Percentiles rank a stretch among this genome's conserved stretches.
phyloP scores from a whole-genome alignment of 2,888 invertebrate genomes.

The Tribolium freemani region DNA sequence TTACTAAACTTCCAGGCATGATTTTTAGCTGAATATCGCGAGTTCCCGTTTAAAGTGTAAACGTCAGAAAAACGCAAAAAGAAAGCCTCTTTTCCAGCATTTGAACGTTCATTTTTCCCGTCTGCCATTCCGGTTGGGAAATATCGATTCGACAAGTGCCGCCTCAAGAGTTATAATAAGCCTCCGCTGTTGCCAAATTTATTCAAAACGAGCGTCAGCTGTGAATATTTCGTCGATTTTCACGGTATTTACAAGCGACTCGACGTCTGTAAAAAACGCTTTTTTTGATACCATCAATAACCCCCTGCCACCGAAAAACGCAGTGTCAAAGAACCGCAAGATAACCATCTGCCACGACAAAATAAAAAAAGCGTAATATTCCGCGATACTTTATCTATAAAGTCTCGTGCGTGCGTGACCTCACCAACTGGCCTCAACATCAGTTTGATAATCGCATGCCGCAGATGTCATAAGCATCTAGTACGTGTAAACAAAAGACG shows the following conservation, averaged over 20 bases:
- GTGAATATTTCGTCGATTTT: conserved; percentile 17
- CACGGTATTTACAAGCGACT: neutral
- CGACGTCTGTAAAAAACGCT: neutral
- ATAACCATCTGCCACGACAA: conserved; percentile 3
- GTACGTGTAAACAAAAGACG: conserved; percentile 19
- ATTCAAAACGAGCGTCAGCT: conserved; percentile 27
- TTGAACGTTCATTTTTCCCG: neutral
- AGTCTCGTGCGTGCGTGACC: conserved; percentile 19
- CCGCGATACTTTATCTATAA: conserved; percentile 5
- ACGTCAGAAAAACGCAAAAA: neutral
- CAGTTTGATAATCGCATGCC: conserved; percentile 22
- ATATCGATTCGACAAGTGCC: neutral
- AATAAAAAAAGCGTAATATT: neutral
- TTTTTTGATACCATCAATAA: neutral
- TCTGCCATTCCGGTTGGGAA: neutral
- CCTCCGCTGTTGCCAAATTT: conserved; percentile 20
- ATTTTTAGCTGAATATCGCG: neutral
- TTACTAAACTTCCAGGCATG: too few relatives aligned
- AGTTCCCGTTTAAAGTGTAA: neutral
- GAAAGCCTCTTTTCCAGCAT: neutral
- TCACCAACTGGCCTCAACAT: conserved; percentile 20
- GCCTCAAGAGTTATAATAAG: conserved; percentile 16
- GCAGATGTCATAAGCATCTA: conserved; percentile 7
- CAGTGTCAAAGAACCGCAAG: neutral
- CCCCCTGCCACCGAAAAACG: neutral